Conservation (phyloP, 2,888 invertebrate genomes). For the Erynnis tages region DNA sequence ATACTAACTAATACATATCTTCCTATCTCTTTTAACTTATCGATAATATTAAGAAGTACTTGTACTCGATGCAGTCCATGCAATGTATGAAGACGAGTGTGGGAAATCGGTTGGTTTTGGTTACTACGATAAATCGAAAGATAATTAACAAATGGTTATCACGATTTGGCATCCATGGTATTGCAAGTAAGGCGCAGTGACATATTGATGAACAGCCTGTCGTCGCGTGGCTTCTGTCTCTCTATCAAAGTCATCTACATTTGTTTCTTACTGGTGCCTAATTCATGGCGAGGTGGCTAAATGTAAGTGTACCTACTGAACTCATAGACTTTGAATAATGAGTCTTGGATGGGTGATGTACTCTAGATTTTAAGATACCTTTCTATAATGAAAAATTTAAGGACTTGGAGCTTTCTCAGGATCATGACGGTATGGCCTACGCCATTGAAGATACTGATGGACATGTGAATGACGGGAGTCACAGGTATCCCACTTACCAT, state of each 20-base stretch:
- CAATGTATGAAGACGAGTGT: constrained; percentile 11
- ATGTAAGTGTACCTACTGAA: background rate
- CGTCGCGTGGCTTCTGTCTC: constrained; percentile 58
- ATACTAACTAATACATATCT: too few species aligned
- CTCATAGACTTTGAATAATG: background rate
- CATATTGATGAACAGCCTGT: constrained; percentile 67
- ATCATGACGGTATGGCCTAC: too few species aligned
- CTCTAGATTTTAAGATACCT: too few species aligned
- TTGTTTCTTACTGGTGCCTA: constrained; percentile 28
- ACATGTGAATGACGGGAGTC: too few species aligned
- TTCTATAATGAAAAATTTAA: too few species aligned
- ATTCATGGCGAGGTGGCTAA: background rate
- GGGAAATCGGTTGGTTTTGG: constrained; percentile 42
- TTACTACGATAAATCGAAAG: constrained; percentile 50
- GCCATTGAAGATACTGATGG: too few species aligned
- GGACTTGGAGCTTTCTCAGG: too few species aligned
- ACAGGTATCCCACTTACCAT: too few species aligned
- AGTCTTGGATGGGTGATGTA: too few species aligned
- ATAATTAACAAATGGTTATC: constrained; percentile 42
- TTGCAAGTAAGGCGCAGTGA: constrained; percentile 43
- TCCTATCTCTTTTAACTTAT: too few species aligned
- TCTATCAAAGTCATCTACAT: constrained; percentile 42
- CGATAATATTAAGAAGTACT: too few species aligned
- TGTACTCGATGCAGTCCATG: background rate
- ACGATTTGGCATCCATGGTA: constrained; percentile 43